Base-by-base conservation (phyloP, 2,113 vertebrate species). In the Tachysurus vachellii region DNA sequence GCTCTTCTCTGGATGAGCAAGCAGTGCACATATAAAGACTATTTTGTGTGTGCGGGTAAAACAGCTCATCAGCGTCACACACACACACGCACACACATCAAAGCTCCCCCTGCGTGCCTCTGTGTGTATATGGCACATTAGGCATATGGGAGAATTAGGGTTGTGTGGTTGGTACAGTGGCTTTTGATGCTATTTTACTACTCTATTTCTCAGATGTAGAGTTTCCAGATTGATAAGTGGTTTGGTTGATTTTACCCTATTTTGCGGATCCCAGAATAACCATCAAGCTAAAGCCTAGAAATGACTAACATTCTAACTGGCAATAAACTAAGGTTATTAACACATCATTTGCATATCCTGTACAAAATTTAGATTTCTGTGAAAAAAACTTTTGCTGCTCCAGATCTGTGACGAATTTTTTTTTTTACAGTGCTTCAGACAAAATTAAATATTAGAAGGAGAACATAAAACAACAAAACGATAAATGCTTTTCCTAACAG, bases 1-100 rank as follows among this genome's bases (percentile, higher is more conserved):
- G 85, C 44, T 82, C 81, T 86, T 94, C 91, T 94, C 91, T 93
- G 90, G 93, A 95, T 95, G 93, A 95, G 89, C 87, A 90, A 89
- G 82, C 83, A 31, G 42, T 4, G 61, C n/a, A 42, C 44, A 21
- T 57, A 36, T 73, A 42, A 23, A 88, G 85, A 85, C 14, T 50
- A 64, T 75, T 80, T 36, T 85, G 86, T 82, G 79, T 84, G 59
- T 83, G 77, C 57, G 85, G 47, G n/a, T 31, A 50, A 66, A 61
- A 87, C 26, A 73, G 56, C 77, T 68, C 59, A 80, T 86, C 80
- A n/a, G 59, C 79, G 19, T 86, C 54, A n/a, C 4, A 61, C 16
- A 59, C 70, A 64, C 61, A 62, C 73, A 79, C 70, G 31, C 14
- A 82, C 80, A 83, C 42, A 83, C 80, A 87, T 77, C 86, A 87